These are phyloP conservation scores for Stratiomys singularior DNA, from an alignment of 2,888 invertebrate genomes.

Conservation along the genomic window DNA sequence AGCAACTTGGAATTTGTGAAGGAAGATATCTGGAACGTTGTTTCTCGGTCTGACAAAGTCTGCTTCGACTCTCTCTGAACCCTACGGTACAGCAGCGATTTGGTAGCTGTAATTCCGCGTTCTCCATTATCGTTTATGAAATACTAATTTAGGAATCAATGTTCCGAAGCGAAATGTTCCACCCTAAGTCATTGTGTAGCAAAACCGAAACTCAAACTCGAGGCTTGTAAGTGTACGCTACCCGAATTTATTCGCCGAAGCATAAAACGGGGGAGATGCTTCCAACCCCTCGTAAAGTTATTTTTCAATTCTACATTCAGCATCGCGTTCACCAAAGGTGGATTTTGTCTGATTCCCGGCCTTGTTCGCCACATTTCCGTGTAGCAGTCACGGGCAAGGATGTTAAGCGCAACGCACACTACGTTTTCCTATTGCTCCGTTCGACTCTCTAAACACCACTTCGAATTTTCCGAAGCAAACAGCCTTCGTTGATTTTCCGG, in stretches of 20 bases:
- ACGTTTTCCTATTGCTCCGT: neutral
- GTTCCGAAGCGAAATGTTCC: constrained; percentile 7
- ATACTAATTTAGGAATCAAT: constrained; percentile 25
- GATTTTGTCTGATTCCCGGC: constrained; percentile 24
- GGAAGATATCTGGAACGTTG: neutral
- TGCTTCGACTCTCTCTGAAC: neutral
- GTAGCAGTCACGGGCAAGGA: neutral
- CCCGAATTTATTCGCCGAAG: neutral
- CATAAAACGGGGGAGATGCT: neutral
- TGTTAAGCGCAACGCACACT: neutral
- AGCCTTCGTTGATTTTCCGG: constrained; percentile 35
- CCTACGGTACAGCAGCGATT: no score
- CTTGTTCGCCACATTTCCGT: constrained; percentile 7
- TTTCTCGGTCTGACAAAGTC: neutral
- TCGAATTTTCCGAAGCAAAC: neutral
- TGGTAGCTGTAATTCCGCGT: neutral
- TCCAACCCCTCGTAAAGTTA: constrained; percentile 3
- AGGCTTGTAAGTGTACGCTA: neutral
- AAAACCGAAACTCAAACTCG: constrained; percentile 27
- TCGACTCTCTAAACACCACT: neutral
- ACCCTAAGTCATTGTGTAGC: constrained; percentile 16
- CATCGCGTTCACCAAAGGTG: neutral
- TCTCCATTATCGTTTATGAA: constrained; percentile 29
- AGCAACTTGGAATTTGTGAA: neutral
- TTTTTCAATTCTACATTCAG: constrained; percentile 1